Evolutionary conservation across 2,113 vertebrate species (phyloP).

Genomic region (Sphaerodactylus townsendi): DNA sequence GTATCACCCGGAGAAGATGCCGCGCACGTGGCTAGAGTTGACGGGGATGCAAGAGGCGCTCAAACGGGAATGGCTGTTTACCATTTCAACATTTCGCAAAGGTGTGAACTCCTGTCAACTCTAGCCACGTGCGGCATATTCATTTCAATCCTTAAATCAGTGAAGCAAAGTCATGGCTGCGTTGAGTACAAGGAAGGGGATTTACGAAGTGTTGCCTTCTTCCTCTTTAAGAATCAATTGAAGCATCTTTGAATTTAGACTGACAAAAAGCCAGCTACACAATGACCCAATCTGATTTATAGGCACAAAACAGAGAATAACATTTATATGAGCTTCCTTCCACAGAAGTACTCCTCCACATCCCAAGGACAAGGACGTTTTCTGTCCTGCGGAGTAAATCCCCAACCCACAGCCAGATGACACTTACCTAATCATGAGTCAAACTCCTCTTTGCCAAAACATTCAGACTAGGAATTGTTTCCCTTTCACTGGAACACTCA

Average conservation of each 20-base stretch:
- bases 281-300: not conserved
- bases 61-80: not conserved
- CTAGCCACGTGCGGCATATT: not conserved
- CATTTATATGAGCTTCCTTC: not conserved
- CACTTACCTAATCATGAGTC: too few species aligned
- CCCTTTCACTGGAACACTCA: too few species aligned
- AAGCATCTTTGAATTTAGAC: not conserved
- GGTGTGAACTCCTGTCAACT: not conserved
- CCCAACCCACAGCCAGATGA: too few species aligned
- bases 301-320: not conserved
- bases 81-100: not conserved
- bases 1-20: not conserved
- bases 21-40: too few species aligned
- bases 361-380: too few species aligned
- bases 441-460: too few species aligned
- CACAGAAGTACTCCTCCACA: not conserved
- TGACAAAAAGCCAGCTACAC: too few species aligned
- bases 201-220: not conserved
- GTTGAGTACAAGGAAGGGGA: not conserved
- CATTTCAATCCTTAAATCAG: not conserved
- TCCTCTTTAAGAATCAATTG: not conserved
- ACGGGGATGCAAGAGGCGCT: not conserved
- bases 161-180: not conserved
- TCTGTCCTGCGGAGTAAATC: too few species aligned
- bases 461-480: too few species aligned